Base-by-base conservation (phyloP, 1,140 invertebrate genomes). In the Drepana arcuata region DNA sequence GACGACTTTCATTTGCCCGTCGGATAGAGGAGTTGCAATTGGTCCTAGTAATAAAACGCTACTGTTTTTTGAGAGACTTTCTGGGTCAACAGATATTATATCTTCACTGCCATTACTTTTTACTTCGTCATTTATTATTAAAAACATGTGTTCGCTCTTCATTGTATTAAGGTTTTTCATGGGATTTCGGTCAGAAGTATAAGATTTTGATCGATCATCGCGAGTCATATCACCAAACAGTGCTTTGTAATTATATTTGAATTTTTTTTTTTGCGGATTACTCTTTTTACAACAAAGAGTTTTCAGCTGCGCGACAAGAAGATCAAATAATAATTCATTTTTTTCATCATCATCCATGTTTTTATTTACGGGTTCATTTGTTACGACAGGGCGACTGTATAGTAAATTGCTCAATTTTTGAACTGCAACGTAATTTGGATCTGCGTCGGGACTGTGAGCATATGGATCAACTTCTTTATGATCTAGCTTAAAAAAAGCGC, bases 61-160 rank as follows among this genome's bases (percentile, higher is more conserved):
- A 21, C 70, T 70, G 38, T 81, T 81, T 42, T 38, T 55, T 16
- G 62, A 56, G n/a, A 81, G 50, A 21, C 59, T 78, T 5, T 78
- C 60, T n/a, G 77, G 72, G 35, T 81, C 68, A 0, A 78, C 72
- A 5, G 48, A 43, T 46, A 78, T 59, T 13, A 77, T 36, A 29
- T 74, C 70, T 27, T 71, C 68, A 37, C 52, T 69, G 2, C 36
- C 54, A 33, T 59, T 68, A 21, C 41, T 63, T 43, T 67, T 64
- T 23, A 79, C 59, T 61, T 79, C 77, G 12, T 81, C 74, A 44
- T 78, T 79, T 16, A 79, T 39, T 31, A 81, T 61, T 18, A 81
- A 47, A 54, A 81, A 79, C 52, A 81, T 65, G 28, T 70, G 63
- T 52, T 81, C 71, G 21, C 53, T 54, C 6, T 24, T 26, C 12